phyloP scores from a whole-genome alignment of 2,797 vertebrate genomes.

The Siniperca obscura region DNA sequence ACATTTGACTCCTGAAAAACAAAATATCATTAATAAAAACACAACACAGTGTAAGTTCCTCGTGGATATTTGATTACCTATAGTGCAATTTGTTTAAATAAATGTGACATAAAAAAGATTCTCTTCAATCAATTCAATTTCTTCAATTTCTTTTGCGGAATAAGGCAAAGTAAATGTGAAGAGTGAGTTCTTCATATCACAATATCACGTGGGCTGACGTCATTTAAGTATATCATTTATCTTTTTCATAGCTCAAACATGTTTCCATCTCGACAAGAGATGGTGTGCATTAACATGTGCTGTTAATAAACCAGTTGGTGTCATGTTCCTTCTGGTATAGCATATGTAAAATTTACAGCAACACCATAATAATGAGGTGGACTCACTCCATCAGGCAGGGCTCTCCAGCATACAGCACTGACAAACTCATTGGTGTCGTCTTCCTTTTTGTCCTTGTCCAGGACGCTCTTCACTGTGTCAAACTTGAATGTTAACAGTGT shows the following conservation, averaged over 20 bases:
- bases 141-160: too few species aligned
- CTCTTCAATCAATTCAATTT: too few species aligned
- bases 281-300: too few species aligned
- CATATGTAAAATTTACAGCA: background rate
- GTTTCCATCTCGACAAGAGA: background rate
- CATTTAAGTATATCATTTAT: too few species aligned
- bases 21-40: slow-evolving; percentile 17
- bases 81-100: background rate
- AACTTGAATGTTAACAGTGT: slow-evolving; percentile 98
- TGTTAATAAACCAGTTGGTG: background rate
- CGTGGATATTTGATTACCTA: background rate
- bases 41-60: background rate
- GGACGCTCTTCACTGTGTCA: slow-evolving; percentile 98
- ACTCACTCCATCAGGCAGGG: slow-evolving; percentile 96
- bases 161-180: background rate
- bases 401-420: slow-evolving; percentile 98
- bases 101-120: background rate
- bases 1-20: slow-evolving; percentile 95
- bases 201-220: background rate
- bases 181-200: background rate
- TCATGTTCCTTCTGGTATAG: background rate
- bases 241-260: background rate
- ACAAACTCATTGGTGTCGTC: slow-evolving; percentile 99
- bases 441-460: slow-evolving; percentile 99
- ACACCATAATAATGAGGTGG: background rate